phyloP scores from a whole-genome alignment of 2,113 vertebrate genomes.

The Myotis lucifugus region DNA sequence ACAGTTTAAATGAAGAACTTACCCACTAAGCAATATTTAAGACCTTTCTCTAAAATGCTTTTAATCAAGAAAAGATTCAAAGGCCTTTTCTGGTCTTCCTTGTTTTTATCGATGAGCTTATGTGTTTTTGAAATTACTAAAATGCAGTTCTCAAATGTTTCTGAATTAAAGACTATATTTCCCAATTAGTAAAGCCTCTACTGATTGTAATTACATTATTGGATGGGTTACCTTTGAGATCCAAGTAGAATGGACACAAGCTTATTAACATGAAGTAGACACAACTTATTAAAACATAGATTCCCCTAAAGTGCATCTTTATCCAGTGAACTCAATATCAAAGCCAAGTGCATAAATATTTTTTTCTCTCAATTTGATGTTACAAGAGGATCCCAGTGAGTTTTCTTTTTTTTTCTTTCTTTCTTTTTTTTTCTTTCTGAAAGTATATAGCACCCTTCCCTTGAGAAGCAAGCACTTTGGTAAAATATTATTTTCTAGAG shows the following conservation, averaged over 20 bases:
- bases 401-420: not conserved
- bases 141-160: constrained; percentile 17
- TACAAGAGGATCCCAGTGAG: not conserved
- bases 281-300: constrained; percentile 24
- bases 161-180: constrained; percentile 10
- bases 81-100: not conserved
- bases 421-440: constrained; percentile 28
- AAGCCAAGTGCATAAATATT: not conserved
- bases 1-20: not conserved
- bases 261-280: constrained; percentile 17
- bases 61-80: constrained; percentile 40
- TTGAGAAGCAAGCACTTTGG: not conserved
- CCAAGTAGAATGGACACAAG: not conserved
- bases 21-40: not conserved
- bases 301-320: constrained; percentile 24
- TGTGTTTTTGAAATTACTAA: not conserved
- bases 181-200: not conserved
- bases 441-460: not conserved
- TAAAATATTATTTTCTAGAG: constrained; percentile 1
- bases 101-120: not conserved
- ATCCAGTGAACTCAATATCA: constrained; percentile 1
- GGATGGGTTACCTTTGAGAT: not conserved
- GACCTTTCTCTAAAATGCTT: not conserved
- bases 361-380: not conserved
- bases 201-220: constrained; percentile 41